Conservation (phyloP, 2,113 vertebrate genomes). For the Pachyramphus minor region DNA sequence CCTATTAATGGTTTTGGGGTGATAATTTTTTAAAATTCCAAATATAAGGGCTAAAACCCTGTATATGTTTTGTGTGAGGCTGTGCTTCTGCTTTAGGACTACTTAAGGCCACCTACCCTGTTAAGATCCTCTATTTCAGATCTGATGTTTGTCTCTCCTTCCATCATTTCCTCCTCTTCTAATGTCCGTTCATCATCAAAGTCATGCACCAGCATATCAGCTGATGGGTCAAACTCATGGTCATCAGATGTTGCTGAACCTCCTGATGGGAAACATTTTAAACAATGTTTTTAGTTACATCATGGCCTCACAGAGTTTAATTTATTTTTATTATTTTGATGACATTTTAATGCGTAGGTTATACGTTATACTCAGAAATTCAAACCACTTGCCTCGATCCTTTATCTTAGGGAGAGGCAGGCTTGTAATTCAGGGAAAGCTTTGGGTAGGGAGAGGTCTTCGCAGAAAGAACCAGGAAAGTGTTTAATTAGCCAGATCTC, state of each 20-base stretch:
- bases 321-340: not conserved
- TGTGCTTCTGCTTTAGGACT: not conserved
- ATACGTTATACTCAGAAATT: not conserved
- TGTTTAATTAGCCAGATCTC: not conserved
- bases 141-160: slow-evolving; percentile 90
- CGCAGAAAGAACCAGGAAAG: not conserved
- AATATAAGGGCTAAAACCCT: not conserved
- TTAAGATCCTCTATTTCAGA: slow-evolving; percentile 95
- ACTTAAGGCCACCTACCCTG: slow-evolving; percentile 77
- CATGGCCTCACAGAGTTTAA: not conserved
- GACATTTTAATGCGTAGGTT: not conserved
- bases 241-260: slow-evolving; percentile 90
- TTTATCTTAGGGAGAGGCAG: not conserved
- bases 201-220: slow-evolving; percentile 98
- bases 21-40: not conserved
- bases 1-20: not conserved
- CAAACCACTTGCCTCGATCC: not conserved
- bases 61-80: not conserved
- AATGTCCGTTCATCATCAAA: slow-evolving; percentile 96
- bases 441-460: not conserved
- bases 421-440: not conserved
- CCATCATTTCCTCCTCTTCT: slow-evolving; percentile 96
- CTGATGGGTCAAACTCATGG: slow-evolving; percentile 95
- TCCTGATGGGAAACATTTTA: slow-evolving; percentile 73
- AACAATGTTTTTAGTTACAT: slow-evolving; percentile 45